phyloP scores from a whole-genome alignment of 2,113 vertebrate species.

The Calonectris borealis region DNA sequence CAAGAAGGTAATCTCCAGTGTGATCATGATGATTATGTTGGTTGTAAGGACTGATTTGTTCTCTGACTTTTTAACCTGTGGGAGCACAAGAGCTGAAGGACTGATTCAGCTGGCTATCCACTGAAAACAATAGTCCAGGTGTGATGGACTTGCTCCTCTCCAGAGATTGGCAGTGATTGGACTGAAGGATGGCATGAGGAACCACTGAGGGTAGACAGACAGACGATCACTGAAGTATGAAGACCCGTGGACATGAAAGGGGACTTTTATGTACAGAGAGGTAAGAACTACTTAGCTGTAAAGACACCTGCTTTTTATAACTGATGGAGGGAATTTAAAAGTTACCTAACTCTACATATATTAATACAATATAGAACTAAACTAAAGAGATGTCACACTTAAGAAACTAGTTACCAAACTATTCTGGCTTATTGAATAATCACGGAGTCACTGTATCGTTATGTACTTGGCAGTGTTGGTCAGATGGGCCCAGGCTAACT shows the following conservation, averaged over 20 bases:
- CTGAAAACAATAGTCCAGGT: neutral
- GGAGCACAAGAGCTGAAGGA: neutral
- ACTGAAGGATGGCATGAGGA: neutral
- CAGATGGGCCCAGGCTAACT: neutral
- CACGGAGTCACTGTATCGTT: neutral
- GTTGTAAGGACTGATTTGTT: neutral
- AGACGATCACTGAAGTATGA: neutral
- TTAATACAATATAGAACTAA: neutral
- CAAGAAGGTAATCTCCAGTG: neutral
- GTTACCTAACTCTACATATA: neutral
- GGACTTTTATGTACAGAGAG: neutral
- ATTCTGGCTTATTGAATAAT: neutral
- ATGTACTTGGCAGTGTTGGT: neutral
- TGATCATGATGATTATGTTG: neutral
- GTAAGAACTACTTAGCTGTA: neutral
- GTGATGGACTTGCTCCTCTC: neutral
- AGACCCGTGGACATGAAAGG: neutral
- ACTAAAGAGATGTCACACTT: neutral
- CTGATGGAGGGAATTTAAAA: neutral
- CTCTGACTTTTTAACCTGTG: neutral
- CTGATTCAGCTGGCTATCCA: neutral
- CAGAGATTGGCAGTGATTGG: neutral
- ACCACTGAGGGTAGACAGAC: neutral
- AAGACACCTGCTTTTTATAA: neutral
- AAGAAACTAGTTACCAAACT: neutral